Evolutionary conservation across 1,140 invertebrate genomes (phyloP).

Genomic region (Microplitis mediator): DNA sequence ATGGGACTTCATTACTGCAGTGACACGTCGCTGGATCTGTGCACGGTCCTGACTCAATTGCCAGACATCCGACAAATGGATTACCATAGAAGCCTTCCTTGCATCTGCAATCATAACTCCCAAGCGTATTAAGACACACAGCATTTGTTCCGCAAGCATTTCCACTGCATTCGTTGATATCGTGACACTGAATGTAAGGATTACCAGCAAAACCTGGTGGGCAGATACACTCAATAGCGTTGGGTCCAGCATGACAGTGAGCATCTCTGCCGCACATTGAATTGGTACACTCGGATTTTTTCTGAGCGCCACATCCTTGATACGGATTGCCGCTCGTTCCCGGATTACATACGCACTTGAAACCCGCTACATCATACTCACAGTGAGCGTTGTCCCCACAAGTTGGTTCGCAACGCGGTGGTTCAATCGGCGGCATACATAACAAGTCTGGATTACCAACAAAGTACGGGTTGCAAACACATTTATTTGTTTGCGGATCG

Average conservation of each 20-base stretch:
- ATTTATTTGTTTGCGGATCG: conserved; percentile 79
- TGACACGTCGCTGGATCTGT: conserved; percentile 71
- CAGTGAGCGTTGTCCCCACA: conserved; percentile 87
- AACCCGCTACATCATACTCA: conserved; percentile 74
- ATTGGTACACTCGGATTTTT: conserved; percentile 74
- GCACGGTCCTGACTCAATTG: conserved; percentile 71
- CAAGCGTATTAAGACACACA: conserved; percentile 85
- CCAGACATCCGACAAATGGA: conserved; percentile 79
- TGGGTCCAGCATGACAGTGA: conserved; percentile 75
- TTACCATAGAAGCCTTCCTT: conserved; percentile 81
- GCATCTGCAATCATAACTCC: conserved; percentile 86
- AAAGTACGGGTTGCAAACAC: conserved; percentile 85
- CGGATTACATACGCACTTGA: conserved; percentile 82
- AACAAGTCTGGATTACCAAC: conserved; percentile 86
- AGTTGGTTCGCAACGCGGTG: conserved; percentile 77
- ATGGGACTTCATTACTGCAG: conserved; percentile 72
- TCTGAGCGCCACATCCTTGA: conserved; percentile 73
- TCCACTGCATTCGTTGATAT: conserved; percentile 82
- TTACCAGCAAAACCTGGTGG: conserved; percentile 83
- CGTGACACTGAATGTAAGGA: conserved; percentile 83
- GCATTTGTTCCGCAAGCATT: conserved; percentile 85
- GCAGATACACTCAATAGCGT: conserved; percentile 80
- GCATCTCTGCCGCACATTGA: conserved; percentile 79
- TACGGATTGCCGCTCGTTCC: conserved; percentile 88
- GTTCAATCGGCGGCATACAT: conserved; percentile 84